phyloP scores from a whole-genome alignment of 1,140 invertebrate species.

The Dolichoris vasculosae region DNA sequence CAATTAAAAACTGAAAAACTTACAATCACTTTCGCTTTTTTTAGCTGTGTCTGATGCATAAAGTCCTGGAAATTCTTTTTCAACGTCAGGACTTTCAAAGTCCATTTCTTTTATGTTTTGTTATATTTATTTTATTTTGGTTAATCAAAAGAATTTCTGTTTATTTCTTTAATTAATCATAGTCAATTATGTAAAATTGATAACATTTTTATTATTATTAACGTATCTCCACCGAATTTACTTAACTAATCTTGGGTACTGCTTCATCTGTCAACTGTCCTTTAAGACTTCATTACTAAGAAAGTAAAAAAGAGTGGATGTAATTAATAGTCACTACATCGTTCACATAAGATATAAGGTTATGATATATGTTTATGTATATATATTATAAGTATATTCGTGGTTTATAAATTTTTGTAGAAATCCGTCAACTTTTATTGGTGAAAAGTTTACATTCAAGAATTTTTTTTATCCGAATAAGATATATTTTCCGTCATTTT shows the following conservation, averaged over 20 bases:
- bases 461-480: background rate
- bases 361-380: background rate
- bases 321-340: background rate
- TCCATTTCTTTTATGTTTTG: conserved; percentile 78
- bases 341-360: too few relatives aligned
- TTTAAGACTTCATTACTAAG: background rate
- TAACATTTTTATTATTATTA: background rate
- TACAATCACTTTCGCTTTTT: conserved; percentile 90
- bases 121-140: background rate
- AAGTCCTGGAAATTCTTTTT: conserved; percentile 92
- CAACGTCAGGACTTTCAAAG: conserved; percentile 92
- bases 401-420: background rate
- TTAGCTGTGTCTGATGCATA: conserved; percentile 86
- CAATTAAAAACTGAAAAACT: conserved; percentile 64
- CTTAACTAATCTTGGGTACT: background rate
- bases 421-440: background rate
- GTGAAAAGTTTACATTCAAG: background rate
- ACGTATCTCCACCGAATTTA: background rate
- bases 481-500: background rate
- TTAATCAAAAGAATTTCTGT: background rate
- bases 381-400: background rate
- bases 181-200: background rate
- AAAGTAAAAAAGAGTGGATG: background rate
- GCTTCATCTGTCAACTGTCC: background rate
- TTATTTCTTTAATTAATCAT: background rate